Conservation (phyloP, 2,797 vertebrate species). For the Enteromius thamalakanensis region DNA sequence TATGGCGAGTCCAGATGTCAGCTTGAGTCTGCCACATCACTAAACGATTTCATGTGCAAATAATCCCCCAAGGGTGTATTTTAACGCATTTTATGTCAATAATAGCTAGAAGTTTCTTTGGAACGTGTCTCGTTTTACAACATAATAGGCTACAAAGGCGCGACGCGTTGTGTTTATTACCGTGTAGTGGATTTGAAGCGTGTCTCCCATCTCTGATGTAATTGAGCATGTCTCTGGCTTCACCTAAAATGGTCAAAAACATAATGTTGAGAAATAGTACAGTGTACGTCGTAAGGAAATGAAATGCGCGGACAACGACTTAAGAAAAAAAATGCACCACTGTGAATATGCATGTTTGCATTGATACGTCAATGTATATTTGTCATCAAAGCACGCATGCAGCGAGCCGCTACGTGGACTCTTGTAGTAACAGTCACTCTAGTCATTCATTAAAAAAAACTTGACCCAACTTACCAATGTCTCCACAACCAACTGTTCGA, state of each 20-base stretch:
- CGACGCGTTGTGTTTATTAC: slow-evolving; percentile 72
- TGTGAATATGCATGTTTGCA: not conserved
- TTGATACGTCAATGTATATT: not conserved
- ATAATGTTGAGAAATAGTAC: not conserved
- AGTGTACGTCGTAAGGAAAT: not conserved
- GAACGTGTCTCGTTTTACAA: not conserved
- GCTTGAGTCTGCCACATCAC: slow-evolving; percentile 37
- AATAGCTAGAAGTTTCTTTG: not conserved
- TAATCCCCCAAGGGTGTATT: not conserved
- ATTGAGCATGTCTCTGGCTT: slow-evolving; percentile 84
- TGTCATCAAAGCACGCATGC: slow-evolving; percentile 2
- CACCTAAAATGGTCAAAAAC: slow-evolving; percentile 72
- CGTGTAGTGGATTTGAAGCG: slow-evolving; percentile 92
- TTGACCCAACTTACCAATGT: slow-evolving; percentile 74
- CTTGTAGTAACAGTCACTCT: slow-evolving; percentile 21
- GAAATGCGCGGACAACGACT: not conserved
- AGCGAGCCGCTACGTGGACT: slow-evolving; percentile 46
- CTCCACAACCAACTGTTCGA: slow-evolving; percentile 77
- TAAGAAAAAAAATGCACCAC: not conserved
- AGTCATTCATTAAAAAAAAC: slow-evolving; percentile 31
- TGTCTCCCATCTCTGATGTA: slow-evolving; percentile 85
- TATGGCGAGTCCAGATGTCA: slow-evolving; percentile 30
- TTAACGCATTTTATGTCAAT: not conserved
- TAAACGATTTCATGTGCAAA: not conserved
- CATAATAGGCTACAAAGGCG: not conserved